A percentile compares a stretch with the other conserved stretches of the same genome.
Conservation (phyloP, 2,888 invertebrate species). For the Polydrusus pterygomalis region DNA sequence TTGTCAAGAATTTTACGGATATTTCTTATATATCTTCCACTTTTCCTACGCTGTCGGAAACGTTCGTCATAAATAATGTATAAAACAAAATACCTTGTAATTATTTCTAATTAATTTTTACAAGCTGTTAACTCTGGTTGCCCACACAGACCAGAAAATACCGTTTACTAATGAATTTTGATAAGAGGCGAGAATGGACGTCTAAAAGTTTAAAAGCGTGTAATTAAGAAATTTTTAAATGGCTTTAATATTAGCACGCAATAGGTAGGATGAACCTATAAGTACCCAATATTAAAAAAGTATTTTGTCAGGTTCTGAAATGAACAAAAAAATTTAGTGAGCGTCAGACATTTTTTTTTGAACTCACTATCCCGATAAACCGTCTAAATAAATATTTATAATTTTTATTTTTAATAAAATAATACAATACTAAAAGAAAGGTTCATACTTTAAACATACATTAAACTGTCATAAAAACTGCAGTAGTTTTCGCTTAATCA, state of each 20-base stretch:
- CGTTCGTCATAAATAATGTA: conserved; percentile 3
- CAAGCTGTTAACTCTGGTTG: conserved; percentile 24
- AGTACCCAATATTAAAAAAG: not conserved
- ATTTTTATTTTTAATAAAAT: too few relatives aligned
- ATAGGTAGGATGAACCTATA: not conserved
- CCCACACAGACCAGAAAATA: conserved; percentile 10
- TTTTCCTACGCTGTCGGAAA: conserved; percentile 25
- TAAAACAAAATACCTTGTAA: conserved; percentile 9
- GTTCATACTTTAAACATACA: too few relatives aligned
- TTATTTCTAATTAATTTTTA: conserved; percentile 22
- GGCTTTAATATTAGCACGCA: not conserved
- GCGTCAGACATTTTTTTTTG: too few relatives aligned
- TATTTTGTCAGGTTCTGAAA: not conserved
- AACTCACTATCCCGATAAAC: too few relatives aligned
- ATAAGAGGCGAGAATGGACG: not conserved
- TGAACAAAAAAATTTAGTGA: too few relatives aligned
- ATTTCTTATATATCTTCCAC: not conserved
- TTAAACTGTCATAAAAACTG: too few relatives aligned
- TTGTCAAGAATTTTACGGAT: conserved; percentile 6
- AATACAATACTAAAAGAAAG: too few relatives aligned
- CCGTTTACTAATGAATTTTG: conserved; percentile 7
- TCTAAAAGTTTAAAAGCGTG: conserved; percentile 8
- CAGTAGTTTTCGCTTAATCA: too few relatives aligned
- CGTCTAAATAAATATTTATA: too few relatives aligned
- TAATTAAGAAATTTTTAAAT: not conserved